Conservation (phyloP, 1,140 invertebrate genomes). For the Aphis gossypii region DNA sequence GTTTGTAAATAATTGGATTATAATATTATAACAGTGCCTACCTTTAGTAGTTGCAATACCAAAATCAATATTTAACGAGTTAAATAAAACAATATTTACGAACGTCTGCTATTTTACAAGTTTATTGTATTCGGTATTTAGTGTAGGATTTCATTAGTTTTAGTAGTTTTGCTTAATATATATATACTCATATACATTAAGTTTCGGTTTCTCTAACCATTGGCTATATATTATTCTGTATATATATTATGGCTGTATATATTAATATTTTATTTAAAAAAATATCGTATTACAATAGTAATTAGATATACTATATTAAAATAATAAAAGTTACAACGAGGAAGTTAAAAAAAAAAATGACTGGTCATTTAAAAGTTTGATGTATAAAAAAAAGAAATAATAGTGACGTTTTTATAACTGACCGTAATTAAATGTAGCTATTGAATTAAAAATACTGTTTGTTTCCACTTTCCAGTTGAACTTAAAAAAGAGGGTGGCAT, state of each 20-base stretch:
- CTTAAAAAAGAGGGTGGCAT: constrained; percentile 24
- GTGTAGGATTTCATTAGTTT: constrained; percentile 11
- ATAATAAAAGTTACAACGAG: background rate
- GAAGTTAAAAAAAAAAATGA: background rate
- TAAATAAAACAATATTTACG: background rate
- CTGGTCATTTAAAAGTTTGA: background rate
- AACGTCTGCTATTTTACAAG: background rate
- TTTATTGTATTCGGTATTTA: background rate
- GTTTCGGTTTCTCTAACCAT: background rate
- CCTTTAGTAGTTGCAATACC: background rate
- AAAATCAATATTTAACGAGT: background rate
- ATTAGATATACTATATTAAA: background rate
- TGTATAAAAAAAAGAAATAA: background rate
- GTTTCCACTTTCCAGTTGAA: background rate
- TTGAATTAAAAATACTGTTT: constrained; percentile 25
- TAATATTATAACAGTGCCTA: background rate
- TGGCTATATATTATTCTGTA: background rate
- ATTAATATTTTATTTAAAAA: background rate
- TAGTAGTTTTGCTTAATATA: background rate
- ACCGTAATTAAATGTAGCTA: background rate
- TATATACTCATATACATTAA: background rate
- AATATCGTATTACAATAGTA: background rate
- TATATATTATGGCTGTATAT: background rate
- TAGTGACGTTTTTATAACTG: background rate
- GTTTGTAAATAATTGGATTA: background rate